These are phyloP conservation scores for Ictalurus punctatus DNA, from an alignment of 2,113 vertebrate genomes.

Conservation along the genomic window DNA sequence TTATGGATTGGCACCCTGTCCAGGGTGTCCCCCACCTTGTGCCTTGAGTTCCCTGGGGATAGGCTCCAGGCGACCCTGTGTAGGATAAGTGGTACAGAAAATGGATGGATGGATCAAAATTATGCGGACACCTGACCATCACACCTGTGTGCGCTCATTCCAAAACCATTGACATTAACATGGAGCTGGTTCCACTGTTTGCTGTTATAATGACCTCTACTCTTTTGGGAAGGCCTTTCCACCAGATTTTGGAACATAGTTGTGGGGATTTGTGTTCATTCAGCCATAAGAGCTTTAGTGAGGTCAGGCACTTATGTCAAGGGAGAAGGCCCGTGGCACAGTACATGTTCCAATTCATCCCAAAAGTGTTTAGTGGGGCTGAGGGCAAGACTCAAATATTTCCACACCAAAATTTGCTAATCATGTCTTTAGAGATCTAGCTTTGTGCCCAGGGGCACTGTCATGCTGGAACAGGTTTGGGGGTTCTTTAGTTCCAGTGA, in stretches of 20 bases:
- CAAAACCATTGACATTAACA: neutral
- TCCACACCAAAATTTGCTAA: neutral
- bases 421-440: neutral
- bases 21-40: too few relatives aligned
- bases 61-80: too few relatives aligned
- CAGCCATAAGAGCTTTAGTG: neutral
- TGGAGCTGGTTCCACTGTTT: neutral
- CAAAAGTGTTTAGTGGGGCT: neutral
- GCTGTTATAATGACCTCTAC: neutral
- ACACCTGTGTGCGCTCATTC: neutral
- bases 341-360: neutral
- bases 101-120: neutral
- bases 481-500: neutral
- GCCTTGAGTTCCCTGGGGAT: too few relatives aligned
- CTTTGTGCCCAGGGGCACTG: neutral
- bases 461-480: neutral
- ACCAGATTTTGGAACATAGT: neutral
- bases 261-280: neutral
- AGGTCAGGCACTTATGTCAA: neutral
- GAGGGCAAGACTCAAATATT: neutral
- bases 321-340: neutral
- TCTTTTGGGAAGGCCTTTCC: too few relatives aligned
- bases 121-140: neutral
- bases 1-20: too few relatives aligned
- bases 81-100: neutral